These are phyloP conservation scores for Stegodyphus dumicola DNA, from an alignment of 1,140 invertebrate species.

Conservation along the genomic window DNA sequence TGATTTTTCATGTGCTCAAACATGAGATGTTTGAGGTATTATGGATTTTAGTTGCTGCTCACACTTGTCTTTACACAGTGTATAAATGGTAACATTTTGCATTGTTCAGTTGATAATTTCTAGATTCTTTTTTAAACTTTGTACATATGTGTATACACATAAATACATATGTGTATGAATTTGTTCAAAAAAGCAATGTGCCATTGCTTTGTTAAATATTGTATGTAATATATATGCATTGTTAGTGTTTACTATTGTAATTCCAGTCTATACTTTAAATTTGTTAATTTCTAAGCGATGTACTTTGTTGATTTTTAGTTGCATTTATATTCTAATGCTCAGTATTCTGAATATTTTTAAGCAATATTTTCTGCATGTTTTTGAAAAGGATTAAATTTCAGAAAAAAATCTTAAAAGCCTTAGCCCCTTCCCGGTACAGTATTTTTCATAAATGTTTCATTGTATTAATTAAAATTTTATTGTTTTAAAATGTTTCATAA, in stretches of 20 bases:
- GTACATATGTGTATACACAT: neutral
- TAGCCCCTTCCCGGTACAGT: too few relatives aligned
- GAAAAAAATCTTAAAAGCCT: too few relatives aligned
- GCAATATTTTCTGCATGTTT: too few relatives aligned
- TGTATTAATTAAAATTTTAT: too few relatives aligned
- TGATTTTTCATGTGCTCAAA: neutral
- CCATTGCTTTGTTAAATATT: conserved; percentile 37
- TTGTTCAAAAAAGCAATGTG: conserved; percentile 36
- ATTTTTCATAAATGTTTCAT: too few relatives aligned
- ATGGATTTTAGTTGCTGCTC: neutral
- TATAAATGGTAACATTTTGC: neutral
- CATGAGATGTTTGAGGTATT: neutral
- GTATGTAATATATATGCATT: conserved; percentile 27
- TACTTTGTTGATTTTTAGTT: too few relatives aligned
- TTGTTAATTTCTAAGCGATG: too few relatives aligned
- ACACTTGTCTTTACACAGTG: neutral
- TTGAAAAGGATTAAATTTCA: too few relatives aligned
- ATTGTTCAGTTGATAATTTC: neutral
- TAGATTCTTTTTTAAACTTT: neutral
- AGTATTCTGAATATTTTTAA: too few relatives aligned
- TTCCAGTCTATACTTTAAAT: conserved; percentile 32
- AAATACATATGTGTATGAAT: neutral
- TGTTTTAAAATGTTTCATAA: too few relatives aligned
- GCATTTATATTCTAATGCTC: too few relatives aligned
- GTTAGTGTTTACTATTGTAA: conserved; percentile 32